A percentile compares a stretch with the other conserved stretches of the same genome.
These are phyloP conservation scores for Drosophila miranda DNA, from an alignment of 1,140 invertebrate genomes.

Conservation along the genomic window DNA sequence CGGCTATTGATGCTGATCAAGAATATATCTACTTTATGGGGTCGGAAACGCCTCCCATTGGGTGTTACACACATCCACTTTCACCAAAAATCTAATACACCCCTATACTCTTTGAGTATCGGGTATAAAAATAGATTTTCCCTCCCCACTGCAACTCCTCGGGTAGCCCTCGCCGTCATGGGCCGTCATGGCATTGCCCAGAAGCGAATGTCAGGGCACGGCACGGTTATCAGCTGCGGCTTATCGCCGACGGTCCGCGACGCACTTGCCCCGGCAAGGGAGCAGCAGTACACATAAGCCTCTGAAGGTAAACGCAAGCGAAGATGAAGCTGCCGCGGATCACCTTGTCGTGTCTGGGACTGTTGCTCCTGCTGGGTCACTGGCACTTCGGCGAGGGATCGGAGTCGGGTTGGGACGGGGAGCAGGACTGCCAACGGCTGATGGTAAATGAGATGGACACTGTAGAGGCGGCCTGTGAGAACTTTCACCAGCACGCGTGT, in stretches of 20 bases:
- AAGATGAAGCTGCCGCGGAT: not conserved
- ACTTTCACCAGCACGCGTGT: conserved; percentile 71
- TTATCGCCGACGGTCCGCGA: conserved; percentile 19
- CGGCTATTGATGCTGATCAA: no score
- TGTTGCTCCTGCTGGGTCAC: no score
- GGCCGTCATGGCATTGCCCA: not conserved
- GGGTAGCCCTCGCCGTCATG: conserved; percentile 14
- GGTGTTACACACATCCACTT: no score
- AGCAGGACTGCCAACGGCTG: conserved; percentile 13
- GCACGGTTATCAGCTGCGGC: conserved; percentile 29
- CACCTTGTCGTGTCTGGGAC: no score
- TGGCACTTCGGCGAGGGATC: no score
- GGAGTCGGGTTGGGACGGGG: no score
- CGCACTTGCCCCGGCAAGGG: not conserved
- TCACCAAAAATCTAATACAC: no score
- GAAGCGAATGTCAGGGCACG: conserved; percentile 30
- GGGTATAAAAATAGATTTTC: no score
- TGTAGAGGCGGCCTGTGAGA: conserved; percentile 43
- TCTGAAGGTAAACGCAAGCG: conserved; percentile 9
- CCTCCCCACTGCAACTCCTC: no score
- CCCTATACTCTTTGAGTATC: no score
- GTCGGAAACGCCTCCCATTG: no score
- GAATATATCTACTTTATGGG: no score
- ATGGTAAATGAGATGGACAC: conserved; percentile 41
- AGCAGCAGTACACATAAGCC: conserved; percentile 23